Evolutionary conservation across 2,113 vertebrate genomes (phyloP).

Genomic region (Andinoacara biseriatus): DNA sequence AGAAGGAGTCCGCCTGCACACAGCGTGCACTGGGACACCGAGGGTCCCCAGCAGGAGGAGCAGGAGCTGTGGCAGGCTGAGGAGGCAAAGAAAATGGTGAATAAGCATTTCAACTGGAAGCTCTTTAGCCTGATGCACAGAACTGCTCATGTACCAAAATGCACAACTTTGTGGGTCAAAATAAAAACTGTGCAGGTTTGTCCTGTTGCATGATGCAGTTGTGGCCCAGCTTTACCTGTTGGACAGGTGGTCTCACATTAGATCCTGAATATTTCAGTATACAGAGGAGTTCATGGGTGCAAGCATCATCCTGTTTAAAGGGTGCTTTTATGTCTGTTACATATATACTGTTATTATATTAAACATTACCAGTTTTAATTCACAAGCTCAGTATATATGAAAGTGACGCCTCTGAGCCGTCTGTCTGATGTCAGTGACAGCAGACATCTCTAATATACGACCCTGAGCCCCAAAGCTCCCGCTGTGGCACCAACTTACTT

Average conservation of each 20-base stretch:
- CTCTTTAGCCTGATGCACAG: accelerated
- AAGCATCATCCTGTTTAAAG: too few relatives aligned
- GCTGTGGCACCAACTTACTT: too few relatives aligned
- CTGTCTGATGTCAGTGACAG: too few relatives aligned
- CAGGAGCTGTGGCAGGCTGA: conserved; percentile 90
- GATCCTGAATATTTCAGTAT: background rate
- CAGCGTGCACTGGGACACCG: conserved; percentile 82
- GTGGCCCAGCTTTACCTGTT: too few relatives aligned
- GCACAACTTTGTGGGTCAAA: background rate
- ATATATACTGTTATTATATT: too few relatives aligned
- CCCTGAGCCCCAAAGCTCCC: too few relatives aligned
- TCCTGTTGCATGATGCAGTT: too few relatives aligned
- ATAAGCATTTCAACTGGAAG: background rate
- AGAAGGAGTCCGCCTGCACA: conserved; percentile 80
- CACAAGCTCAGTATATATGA: too few relatives aligned
- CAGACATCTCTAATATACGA: too few relatives aligned
- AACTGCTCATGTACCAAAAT: background rate
- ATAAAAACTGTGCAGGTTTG: background rate
- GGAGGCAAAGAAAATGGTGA: background rate
- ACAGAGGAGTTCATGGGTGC: background rate
- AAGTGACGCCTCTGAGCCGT: too few relatives aligned
- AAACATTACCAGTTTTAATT: too few relatives aligned
- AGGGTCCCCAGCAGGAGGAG: conserved; percentile 84
- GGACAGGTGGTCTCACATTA: background rate
- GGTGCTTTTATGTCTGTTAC: too few relatives aligned